Base-by-base conservation (phyloP, 2,113 vertebrate genomes). In the Corythornis madagascariensis region DNA sequence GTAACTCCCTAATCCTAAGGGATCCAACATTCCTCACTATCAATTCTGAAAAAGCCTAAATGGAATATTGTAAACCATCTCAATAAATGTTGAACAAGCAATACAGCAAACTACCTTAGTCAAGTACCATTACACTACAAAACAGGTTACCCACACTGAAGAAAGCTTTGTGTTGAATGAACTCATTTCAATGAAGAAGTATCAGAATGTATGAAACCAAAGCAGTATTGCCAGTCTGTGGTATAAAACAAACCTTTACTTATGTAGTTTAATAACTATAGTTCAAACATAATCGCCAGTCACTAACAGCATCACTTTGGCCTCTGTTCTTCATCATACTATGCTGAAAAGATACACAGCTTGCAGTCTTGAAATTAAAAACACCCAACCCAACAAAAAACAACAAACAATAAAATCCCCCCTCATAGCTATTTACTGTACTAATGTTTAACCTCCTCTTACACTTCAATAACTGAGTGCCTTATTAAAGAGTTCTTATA, bases 161-260 rank as follows among this genome's bases (percentile, higher is more conserved):
- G 52, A 80, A 92, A 50, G 9, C 26, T 72, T 47, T 59, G 40
- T 29, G 89, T 59, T 69, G 94, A 91, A 89, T 18, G 10, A 96
- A 94, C 29, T 95, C 3, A 50, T 88, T 96, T 96, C 90, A 95
- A 47, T 88, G 73, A 86, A 89, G 21, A 89, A 70, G 50, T 42
- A 90, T 50, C 60, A 95, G 75, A 86, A 81, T 10, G 18, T 17
- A 74, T 65, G 72, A 75, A 25, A 65, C 52, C 69, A 93, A 69
- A 75, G 53, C 40, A 88, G 73, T 67, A 87, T 29, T 29, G 17
- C 61, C 9, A 1, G 9, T 61, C 45, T 77, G 24, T 8, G 12
- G 13, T 59, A 63, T 70, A 93, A 94, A 96, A 88, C 33, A 29
- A 93, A 42, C 70, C 92, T 83, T 43, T 6, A 78, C 67, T 95